Evolutionary conservation across 2,888 invertebrate genomes (phyloP).

Genomic region (Metacarcinus magister): DNA sequence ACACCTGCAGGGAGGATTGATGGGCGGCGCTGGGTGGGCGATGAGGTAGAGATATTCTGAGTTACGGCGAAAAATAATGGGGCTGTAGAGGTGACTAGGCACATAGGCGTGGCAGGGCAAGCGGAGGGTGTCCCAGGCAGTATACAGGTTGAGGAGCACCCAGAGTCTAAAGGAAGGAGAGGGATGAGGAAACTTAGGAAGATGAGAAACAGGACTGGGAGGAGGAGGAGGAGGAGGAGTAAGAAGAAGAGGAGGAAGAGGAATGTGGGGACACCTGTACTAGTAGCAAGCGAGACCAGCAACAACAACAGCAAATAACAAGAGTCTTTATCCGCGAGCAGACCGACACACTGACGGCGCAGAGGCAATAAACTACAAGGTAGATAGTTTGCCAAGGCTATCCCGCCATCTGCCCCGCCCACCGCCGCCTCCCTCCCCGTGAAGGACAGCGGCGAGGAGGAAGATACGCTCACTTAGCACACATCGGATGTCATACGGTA

Average conservation of each 20-base stretch:
- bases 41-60: slow-evolving; percentile 16
- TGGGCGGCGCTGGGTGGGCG: neutral
- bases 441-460: slow-evolving; percentile 22
- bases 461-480: slow-evolving; percentile 32
- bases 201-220: neutral
- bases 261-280: neutral
- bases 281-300: neutral
- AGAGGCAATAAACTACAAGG: slow-evolving; percentile 8
- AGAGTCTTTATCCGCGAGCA: slow-evolving; percentile 22
- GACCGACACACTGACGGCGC: slow-evolving; percentile 22
- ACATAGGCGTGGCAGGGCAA: neutral
- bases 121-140: neutral
- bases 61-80: neutral
- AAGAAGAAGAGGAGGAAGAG: neutral
- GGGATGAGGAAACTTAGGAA: neutral
- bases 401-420: slow-evolving; percentile 60
- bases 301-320: slow-evolving; percentile 17
- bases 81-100: neutral
- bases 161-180: neutral
- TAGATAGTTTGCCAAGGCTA: slow-evolving; percentile 61
- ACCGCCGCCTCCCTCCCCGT: neutral
- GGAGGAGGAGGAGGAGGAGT: neutral
- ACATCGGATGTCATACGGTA: neutral
- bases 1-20: neutral
- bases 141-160: neutral